Evolutionary conservation across 1,140 invertebrate species (phyloP), one percentile per base, ranked within the genome.

Genomic region (Drosophila parvula): DNA sequence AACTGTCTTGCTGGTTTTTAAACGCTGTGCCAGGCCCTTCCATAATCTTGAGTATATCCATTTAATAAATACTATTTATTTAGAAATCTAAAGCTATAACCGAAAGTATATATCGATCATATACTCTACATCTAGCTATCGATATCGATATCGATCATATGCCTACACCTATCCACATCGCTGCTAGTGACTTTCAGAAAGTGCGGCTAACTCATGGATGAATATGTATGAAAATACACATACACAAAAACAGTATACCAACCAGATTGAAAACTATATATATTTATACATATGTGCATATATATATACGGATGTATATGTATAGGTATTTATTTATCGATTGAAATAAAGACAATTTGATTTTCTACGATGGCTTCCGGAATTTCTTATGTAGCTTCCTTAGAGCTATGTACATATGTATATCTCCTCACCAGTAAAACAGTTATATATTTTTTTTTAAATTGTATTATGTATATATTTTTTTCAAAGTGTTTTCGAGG

Each of bases 261-360:
- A 82, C 34, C 76, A 78, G 51, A 73, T 45, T n/a, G 56, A 67
- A 83, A 58, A 51, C 63, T 51, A 69, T 63, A 74, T 63, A 74
- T 34, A 48, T 73, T 30, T 41, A 62, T 56, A 62, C 22, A 71
- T 36, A 51, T 38, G 28, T 41, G 27, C 6, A 32, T 28, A 22
- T 41, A 22, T 41, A 55, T 40, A 22, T 34, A 40, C 34, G 47
- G 22, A 22, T 3, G 22, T 74, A 70, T 70, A 53, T 56, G 32
- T 51, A 30, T 55, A 12, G 44, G 41, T 64, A 67, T 62, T 45
- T 65, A 43, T 57, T 70, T 68, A 56, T 56, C 67, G 50, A 68
- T 27, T 43, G 28, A 47, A 70, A 70, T 70, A 70, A 70, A 70
- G 28, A 55, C 5, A 43, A 18, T 32, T 47, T 56, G 22, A 70